phyloP scores from a whole-genome alignment of 2,113 vertebrate species.

The Scatophagus argus region DNA sequence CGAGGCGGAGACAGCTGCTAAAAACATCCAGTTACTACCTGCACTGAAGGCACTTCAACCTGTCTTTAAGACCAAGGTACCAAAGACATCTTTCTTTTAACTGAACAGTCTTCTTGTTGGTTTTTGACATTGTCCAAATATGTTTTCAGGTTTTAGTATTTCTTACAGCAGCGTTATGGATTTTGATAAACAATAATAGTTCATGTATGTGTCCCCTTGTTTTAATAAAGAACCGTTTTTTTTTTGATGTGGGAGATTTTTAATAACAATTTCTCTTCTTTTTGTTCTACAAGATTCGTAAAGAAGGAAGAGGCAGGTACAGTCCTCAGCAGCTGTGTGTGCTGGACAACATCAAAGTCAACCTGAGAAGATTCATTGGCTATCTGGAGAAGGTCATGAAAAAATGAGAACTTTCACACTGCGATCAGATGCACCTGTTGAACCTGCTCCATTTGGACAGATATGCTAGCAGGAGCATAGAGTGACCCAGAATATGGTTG shows the following conservation, averaged over 20 bases:
- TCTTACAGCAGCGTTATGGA: too few relatives aligned
- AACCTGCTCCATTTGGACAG: slow-evolving; percentile 21
- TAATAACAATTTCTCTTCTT: background rate
- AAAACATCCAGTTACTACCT: slow-evolving; percentile 88
- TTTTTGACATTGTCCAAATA: background rate
- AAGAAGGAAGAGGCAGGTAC: slow-evolving; percentile 90
- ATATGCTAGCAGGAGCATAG: slow-evolving; percentile 15
- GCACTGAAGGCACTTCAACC: slow-evolving; percentile 92
- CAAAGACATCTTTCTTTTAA: background rate
- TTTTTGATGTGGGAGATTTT: background rate
- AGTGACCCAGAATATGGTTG: slow-evolving; percentile 26
- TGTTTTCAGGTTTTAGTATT: background rate
- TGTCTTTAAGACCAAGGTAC: slow-evolving; percentile 93
- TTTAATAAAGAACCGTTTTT: background rate
- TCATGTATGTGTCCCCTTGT: background rate
- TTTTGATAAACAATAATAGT: background rate
- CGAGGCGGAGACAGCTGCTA: slow-evolving; percentile 90
- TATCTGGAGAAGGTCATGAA: slow-evolving; percentile 91
- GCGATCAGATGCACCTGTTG: slow-evolving; percentile 3
- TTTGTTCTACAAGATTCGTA: slow-evolving; percentile 89
- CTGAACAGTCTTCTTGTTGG: background rate
- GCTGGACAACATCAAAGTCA: slow-evolving; percentile 94
- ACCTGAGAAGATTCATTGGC: slow-evolving; percentile 94
- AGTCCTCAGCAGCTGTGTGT: slow-evolving; percentile 93
- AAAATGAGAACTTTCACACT: slow-evolving; percentile 65